phyloP scores from a whole-genome alignment of 2,888 invertebrate genomes.

The Taphrorychus bicolor region DNA sequence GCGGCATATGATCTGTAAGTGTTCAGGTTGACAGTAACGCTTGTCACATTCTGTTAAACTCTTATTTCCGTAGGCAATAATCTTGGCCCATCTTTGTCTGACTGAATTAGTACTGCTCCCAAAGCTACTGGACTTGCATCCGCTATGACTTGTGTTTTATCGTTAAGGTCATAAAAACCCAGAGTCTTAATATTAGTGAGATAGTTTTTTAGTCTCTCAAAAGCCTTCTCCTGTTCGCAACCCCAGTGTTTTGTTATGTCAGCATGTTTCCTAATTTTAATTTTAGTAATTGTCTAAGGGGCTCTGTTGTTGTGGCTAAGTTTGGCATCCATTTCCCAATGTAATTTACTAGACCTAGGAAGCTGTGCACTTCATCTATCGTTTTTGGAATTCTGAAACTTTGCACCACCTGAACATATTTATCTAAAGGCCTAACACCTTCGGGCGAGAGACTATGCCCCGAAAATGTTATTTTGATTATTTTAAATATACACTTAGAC shows the following conservation, averaged over 20 bases:
- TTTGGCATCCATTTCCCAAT: too few species aligned
- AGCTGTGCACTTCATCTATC: slow-evolving; percentile 48
- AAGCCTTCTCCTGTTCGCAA: slow-evolving; percentile 20
- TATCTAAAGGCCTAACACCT: slow-evolving; percentile 30
- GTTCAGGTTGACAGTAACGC: slow-evolving; percentile 52
- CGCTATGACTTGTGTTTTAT: too few species aligned
- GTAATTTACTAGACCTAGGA: slow-evolving; percentile 52
- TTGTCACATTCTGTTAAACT: slow-evolving; percentile 45
- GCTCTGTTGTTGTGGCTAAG: slow-evolving; percentile 39
- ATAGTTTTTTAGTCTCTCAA: slow-evolving; percentile 32
- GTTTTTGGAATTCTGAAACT: slow-evolving; percentile 34
- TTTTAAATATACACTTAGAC: neutral
- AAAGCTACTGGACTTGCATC: slow-evolving; percentile 48
- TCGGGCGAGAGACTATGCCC: slow-evolving; percentile 27
- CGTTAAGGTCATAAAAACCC: slow-evolving; percentile 27
- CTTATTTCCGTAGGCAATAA: too few species aligned
- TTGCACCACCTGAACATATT: slow-evolving; percentile 25
- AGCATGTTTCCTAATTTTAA: slow-evolving; percentile 46
- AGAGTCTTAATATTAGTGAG: neutral
- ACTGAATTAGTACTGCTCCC: slow-evolving; percentile 45
- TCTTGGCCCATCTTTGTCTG: slow-evolving; percentile 38
- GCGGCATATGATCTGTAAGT: too few species aligned
- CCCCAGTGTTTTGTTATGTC: slow-evolving; percentile 42
- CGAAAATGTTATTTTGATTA: slow-evolving; percentile 20
- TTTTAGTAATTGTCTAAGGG: slow-evolving; percentile 42